Evolutionary conservation across 2,113 vertebrate genomes (phyloP).

Genomic region (Chrysochloris asiatica): DNA sequence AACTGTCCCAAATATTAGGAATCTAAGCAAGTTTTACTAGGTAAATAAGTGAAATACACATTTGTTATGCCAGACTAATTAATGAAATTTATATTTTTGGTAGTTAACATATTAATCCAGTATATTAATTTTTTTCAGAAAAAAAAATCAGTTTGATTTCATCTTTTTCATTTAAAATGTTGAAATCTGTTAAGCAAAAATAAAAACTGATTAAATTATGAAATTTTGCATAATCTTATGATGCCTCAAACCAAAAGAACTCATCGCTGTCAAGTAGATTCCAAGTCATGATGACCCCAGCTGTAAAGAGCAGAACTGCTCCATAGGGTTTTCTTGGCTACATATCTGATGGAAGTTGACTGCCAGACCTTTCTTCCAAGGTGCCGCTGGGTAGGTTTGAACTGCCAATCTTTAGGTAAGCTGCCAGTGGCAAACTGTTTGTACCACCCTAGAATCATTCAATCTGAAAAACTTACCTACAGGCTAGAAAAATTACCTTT

Average conservation of each 20-base stretch:
- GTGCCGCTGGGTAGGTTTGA: not conserved
- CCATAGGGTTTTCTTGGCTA: not conserved
- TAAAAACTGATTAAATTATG: conserved; percentile 6
- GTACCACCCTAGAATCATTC: not conserved
- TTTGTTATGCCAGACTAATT: not conserved
- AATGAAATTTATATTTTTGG: conserved; percentile 40
- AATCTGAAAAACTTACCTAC: conserved; percentile 31
- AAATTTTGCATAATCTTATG: conserved; percentile 24
- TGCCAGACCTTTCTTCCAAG: not conserved
- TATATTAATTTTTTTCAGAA: not conserved
- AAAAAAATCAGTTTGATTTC: conserved; percentile 26
- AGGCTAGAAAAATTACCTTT: not conserved
- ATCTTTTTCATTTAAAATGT: conserved; percentile 24
- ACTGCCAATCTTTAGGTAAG: not conserved
- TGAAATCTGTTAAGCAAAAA: conserved; percentile 4
- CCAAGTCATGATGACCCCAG: not conserved
- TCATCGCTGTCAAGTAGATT: not conserved
- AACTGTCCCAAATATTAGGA: conserved; percentile 28
- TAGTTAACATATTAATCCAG: conserved; percentile 5
- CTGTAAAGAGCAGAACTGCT: not conserved
- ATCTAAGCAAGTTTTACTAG: conserved; percentile 31
- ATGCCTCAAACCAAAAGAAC: not conserved
- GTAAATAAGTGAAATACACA: not conserved
- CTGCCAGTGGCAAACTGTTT: not conserved
- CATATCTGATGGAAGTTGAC: not conserved